These are phyloP conservation scores for Meloidogyne hapla DNA, from an alignment of 1,140 invertebrate species.

Conservation along the genomic window DNA sequence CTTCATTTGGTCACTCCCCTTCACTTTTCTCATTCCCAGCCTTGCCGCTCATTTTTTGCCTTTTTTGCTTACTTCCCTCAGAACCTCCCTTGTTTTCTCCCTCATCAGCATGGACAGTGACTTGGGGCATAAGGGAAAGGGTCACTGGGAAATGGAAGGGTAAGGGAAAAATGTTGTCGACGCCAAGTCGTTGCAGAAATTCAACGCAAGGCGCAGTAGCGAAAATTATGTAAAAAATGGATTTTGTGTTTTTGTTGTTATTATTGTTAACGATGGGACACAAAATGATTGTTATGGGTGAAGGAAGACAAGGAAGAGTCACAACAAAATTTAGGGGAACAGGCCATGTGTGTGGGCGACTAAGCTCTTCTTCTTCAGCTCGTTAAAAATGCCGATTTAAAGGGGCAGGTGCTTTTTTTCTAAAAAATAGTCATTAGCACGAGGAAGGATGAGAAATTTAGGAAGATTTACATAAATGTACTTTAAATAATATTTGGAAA, in stretches of 20 bases:
- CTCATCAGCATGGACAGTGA: neutral
- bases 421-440: neutral
- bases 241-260: neutral
- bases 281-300: neutral
- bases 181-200: neutral
- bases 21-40: neutral
- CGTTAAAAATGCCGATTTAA: neutral
- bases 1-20: neutral
- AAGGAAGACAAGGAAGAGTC: neutral
- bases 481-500: neutral
- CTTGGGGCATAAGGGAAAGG: neutral
- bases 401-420: neutral
- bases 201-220: neutral
- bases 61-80: neutral
- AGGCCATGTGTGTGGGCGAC: neutral
- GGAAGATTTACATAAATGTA: slow-evolving; percentile 1
- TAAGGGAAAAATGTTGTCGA: neutral
- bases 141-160: neutral
- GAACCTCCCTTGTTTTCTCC: neutral
- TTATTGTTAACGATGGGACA: slow-evolving; percentile 3
- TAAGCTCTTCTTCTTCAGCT: neutral
- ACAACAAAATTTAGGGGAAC: neutral
- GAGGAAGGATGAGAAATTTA: neutral
- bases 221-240: slow-evolving; percentile 6
- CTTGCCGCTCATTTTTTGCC: neutral